A percentile compares a stretch with the other conserved stretches of the same genome.
phyloP scores from a whole-genome alignment of 1,140 invertebrate species.

The Calephelis nemesis region DNA sequence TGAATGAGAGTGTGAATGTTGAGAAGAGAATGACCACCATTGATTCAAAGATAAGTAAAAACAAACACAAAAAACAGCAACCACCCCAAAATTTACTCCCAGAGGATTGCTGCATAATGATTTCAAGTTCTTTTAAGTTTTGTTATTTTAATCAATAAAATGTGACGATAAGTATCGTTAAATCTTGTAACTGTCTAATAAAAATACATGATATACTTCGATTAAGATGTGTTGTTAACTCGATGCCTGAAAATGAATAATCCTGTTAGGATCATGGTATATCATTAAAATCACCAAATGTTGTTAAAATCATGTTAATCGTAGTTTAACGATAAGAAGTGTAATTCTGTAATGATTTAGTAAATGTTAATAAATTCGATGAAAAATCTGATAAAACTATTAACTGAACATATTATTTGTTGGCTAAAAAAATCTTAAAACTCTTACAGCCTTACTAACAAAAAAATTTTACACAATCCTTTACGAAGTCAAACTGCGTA shows the following conservation, averaged over 20 bases:
- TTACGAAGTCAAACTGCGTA: no score
- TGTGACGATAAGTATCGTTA: constrained; percentile 34
- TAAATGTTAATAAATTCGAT: no score
- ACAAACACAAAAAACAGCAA: constrained; percentile 52
- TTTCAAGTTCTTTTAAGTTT: constrained; percentile 49
- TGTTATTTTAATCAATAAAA: constrained; percentile 41
- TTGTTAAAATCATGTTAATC: background rate
- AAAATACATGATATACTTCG: background rate
- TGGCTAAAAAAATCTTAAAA: no score
- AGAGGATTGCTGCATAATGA: constrained; percentile 54
- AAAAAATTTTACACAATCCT: no score
- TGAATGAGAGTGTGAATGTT: constrained; percentile 53
- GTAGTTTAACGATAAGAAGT: no score
- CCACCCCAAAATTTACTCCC: constrained; percentile 59
- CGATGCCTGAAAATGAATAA: constrained; percentile 16
- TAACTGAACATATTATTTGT: no score
- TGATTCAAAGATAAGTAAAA: constrained; percentile 53
- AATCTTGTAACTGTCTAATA: background rate
- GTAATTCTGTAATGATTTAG: no score
- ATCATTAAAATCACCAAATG: background rate
- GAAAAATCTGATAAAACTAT: no score
- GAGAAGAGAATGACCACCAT: constrained; percentile 49
- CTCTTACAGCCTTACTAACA: no score
- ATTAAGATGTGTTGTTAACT: constrained; percentile 3
- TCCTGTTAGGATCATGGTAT: no score